Evolutionary conservation across 2,888 invertebrate genomes (phyloP).

Genomic region (Lathronympha strigana): DNA sequence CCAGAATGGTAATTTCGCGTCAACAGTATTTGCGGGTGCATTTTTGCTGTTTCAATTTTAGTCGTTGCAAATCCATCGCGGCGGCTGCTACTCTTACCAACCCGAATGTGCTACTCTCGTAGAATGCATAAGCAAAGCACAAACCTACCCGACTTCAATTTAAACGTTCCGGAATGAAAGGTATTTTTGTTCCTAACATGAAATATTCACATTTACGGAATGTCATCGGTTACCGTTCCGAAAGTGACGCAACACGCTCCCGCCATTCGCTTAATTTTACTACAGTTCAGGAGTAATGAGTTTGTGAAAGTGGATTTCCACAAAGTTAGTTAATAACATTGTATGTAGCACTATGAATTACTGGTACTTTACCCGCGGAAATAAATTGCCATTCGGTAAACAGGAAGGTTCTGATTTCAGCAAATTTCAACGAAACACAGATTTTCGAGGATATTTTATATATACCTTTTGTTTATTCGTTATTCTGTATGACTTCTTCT

Average conservation of each 20-base stretch:
- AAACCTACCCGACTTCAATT: conserved; percentile 8
- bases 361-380: conserved; percentile 62
- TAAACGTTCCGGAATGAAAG: conserved; percentile 38
- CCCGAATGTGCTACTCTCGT: conserved; percentile 58
- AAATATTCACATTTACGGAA: conserved; percentile 34
- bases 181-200: conserved; percentile 34
- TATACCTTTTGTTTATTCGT: conserved; percentile 46
- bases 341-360: conserved; percentile 56
- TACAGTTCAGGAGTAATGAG: conserved; percentile 22
- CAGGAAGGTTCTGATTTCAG: conserved; percentile 67
- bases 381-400: conserved; percentile 64
- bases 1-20: conserved; percentile 77
- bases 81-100: conserved; percentile 47
- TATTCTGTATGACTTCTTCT: background rate
- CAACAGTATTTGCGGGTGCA: conserved; percentile 71
- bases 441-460: conserved; percentile 54
- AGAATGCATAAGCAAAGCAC: conserved; percentile 57
- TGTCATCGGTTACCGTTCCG: conserved; percentile 27
- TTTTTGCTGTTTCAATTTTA: conserved; percentile 71
- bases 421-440: conserved; percentile 64
- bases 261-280: conserved; percentile 28
- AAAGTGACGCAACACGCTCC: conserved; percentile 18
- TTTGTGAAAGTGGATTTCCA: conserved; percentile 28
- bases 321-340: conserved; percentile 28
- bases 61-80: conserved; percentile 46